These are phyloP conservation scores for Liposcelis brunnea DNA, from an alignment of 2,888 invertebrate genomes.

Conservation along the genomic window DNA sequence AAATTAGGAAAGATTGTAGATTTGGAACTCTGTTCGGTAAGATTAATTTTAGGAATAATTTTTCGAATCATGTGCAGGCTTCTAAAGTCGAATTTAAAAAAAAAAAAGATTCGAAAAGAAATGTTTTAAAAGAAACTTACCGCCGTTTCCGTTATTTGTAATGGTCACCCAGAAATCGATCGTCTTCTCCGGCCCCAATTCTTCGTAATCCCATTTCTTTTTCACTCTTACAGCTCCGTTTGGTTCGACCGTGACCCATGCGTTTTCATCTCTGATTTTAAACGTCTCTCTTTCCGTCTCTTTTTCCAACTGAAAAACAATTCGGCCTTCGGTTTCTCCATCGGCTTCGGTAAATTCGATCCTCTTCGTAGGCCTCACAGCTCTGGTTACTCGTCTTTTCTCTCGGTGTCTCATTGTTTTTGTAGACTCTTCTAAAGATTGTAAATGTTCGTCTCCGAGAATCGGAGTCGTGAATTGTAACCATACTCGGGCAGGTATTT, in stretches of 20 bases:
- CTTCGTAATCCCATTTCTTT: conserved; percentile 95
- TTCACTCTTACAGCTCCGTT: conserved; percentile 85
- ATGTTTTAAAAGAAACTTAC: conserved; percentile 29
- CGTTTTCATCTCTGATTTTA: conserved; percentile 83
- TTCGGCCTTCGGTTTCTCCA: conserved; percentile 71
- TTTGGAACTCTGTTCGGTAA: too few species aligned
- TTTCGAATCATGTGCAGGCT: too few species aligned
- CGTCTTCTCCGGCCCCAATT: conserved; percentile 82
- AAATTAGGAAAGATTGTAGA: too few species aligned
- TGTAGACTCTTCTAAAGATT: conserved; percentile 31
- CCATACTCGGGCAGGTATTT: conserved; percentile 54
- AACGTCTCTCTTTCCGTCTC: conserved; percentile 84
- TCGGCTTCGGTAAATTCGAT: conserved; percentile 84
- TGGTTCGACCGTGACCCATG: conserved; percentile 83
- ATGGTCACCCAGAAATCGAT: conserved; percentile 94
- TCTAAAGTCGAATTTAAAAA: too few species aligned
- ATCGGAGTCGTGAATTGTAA: conserved; percentile 42
- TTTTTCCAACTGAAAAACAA: conserved; percentile 78
- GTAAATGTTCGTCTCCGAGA: conserved; percentile 34
- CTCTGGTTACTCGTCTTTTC: conserved; percentile 67
- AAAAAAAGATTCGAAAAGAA: conserved; percentile 8
- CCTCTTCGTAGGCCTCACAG: conserved; percentile 85
- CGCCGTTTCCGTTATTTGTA: conserved; percentile 74
- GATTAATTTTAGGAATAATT: too few species aligned
- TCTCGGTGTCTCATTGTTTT: conserved; percentile 25